Evolutionary conservation across 2,113 vertebrate species (phyloP).

Genomic region (Mirounga angustirostris): DNA sequence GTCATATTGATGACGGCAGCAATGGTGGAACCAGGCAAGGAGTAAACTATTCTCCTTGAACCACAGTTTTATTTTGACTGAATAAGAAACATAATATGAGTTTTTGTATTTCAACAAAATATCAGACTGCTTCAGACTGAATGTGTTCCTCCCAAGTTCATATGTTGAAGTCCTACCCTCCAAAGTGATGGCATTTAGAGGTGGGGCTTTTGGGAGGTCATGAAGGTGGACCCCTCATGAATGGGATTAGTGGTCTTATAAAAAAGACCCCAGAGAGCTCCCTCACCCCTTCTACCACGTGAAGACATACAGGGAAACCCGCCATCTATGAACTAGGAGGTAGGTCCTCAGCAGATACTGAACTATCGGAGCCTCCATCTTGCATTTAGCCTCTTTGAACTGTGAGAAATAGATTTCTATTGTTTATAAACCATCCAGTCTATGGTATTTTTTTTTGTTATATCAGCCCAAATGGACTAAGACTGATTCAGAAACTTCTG

Average conservation of each 20-base stretch:
- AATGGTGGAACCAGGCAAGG: neutral
- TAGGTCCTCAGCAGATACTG: neutral
- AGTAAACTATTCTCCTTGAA: neutral
- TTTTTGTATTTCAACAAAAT: neutral
- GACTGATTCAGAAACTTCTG: neutral
- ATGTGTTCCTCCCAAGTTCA: neutral
- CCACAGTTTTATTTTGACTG: neutral
- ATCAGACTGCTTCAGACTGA: neutral
- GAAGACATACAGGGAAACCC: neutral
- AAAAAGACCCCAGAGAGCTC: neutral
- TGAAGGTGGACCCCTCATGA: neutral
- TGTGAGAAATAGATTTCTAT: neutral
- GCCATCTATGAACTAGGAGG: neutral
- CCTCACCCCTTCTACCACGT: neutral
- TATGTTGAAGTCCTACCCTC: neutral
- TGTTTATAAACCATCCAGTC: neutral
- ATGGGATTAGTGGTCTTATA: neutral
- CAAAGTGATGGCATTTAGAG: neutral
- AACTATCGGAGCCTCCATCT: neutral
- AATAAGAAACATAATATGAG: neutral
- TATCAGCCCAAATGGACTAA: neutral
- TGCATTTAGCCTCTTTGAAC: neutral
- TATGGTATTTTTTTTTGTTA: neutral
- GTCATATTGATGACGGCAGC: neutral
- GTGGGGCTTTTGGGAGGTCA: neutral